Evolutionary conservation across 1,140 invertebrate species (phyloP).

Genomic region (Drosophila eugracilis): DNA sequence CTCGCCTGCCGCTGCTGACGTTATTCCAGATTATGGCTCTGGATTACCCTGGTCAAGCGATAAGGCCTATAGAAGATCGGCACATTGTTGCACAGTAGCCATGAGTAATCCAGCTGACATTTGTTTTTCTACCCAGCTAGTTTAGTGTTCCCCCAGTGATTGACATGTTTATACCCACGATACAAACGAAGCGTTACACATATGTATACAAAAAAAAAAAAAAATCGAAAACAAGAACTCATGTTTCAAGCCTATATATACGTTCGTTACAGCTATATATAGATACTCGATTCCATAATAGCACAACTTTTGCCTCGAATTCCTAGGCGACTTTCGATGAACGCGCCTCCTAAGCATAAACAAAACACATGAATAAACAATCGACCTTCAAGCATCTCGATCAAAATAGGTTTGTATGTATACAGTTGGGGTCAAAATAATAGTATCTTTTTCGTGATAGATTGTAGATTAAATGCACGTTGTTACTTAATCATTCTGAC

Average conservation of each 20-base stretch:
- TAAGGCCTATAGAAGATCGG: conserved; percentile 19
- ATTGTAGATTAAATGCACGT: neutral
- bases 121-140: conserved; percentile 35
- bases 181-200: conserved; percentile 51
- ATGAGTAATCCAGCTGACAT: conserved; percentile 47
- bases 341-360: conserved; percentile 45
- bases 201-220: too few relatives aligned
- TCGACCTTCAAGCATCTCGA: conserved; percentile 46
- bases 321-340: conserved; percentile 33
- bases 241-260: conserved; percentile 21
- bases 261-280: conserved; percentile 25
- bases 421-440: neutral
- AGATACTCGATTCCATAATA: conserved; percentile 28
- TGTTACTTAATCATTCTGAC: neutral
- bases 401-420: conserved; percentile 22
- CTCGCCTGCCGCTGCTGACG: conserved; percentile 35
- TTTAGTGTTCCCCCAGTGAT: conserved; percentile 41
- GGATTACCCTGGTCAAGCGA: conserved; percentile 40
- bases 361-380: conserved; percentile 31
- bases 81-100: conserved; percentile 14
- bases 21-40: conserved; percentile 38
- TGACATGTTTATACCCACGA: conserved; percentile 58
- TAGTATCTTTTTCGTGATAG: neutral
- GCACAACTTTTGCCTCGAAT: conserved; percentile 34
- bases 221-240: conserved; percentile 29